A percentile compares a stretch with the other conserved stretches of the same genome.
phyloP scores from a whole-genome alignment of 2,888 invertebrate species.

The Ypsolopha scabrella region DNA sequence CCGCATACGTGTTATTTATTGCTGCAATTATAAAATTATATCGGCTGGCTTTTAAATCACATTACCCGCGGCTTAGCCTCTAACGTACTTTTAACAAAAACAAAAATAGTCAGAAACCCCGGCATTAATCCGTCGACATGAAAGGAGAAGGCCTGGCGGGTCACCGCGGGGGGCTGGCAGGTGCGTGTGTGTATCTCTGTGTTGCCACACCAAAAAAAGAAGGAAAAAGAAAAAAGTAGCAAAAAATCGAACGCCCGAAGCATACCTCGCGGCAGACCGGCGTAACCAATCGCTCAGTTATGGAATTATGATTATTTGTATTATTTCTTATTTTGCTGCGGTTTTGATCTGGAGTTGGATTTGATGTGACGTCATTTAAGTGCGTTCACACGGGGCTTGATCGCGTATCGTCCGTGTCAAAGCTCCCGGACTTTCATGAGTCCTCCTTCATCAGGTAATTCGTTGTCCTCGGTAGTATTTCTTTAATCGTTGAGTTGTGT shows the following conservation, averaged over 20 bases:
- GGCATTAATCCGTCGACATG: constrained; percentile 52
- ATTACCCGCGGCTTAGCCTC: constrained; percentile 16
- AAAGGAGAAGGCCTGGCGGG: constrained; percentile 30
- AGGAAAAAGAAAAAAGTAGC: constrained; percentile 8
- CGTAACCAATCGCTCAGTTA: constrained; percentile 36
- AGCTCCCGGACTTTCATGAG: no score
- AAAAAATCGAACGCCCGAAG: constrained; percentile 18
- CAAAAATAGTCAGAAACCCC: constrained; percentile 25
- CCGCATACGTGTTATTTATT: not conserved
- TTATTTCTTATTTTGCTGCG: constrained; percentile 10
- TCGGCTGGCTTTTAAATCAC: constrained; percentile 15
- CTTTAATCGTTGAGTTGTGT: no score
- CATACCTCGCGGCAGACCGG: constrained; percentile 25
- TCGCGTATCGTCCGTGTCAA: no score
- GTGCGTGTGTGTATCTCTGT: constrained; percentile 36
- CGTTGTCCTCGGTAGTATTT: no score
- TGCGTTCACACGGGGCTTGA: constrained; percentile 1
- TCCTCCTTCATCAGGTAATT: no score
- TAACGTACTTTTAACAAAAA: constrained; percentile 3
- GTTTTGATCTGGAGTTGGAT: constrained; percentile 10
- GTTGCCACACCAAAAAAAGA: constrained; percentile 19
- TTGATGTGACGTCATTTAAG: constrained; percentile 11
- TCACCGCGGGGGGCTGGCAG: constrained; percentile 51
- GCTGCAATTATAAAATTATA: constrained; percentile 2
- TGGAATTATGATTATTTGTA: constrained; percentile 20